A percentile compares a stretch with the other conserved stretches of the same genome.
These are phyloP conservation scores for Hecatera dysodea DNA, from an alignment of 2,888 invertebrate species.

Conservation along the genomic window DNA sequence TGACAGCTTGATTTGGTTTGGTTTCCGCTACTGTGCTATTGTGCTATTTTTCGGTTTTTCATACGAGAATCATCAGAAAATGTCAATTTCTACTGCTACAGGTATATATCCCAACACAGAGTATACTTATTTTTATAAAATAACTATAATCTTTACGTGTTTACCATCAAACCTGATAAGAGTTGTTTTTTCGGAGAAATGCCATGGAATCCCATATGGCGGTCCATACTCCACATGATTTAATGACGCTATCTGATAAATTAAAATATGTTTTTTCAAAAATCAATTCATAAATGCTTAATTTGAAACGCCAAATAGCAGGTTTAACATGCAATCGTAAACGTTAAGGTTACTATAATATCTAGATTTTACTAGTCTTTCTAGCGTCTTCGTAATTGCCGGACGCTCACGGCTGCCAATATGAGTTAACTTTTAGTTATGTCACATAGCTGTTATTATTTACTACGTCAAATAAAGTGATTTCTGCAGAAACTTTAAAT, in stretches of 20 bases:
- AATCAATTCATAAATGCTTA: slow-evolving; percentile 67
- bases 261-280: slow-evolving; percentile 72
- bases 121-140: slow-evolving; percentile 68
- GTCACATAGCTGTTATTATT: slow-evolving; percentile 44
- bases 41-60: slow-evolving; percentile 89
- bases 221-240: slow-evolving; percentile 90
- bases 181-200: slow-evolving; percentile 89
- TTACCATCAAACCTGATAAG: slow-evolving; percentile 83
- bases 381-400: slow-evolving; percentile 79
- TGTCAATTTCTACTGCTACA: slow-evolving; percentile 90
- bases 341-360: slow-evolving; percentile 83
- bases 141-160: slow-evolving; percentile 69
- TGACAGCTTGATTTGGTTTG: slow-evolving; percentile 91
- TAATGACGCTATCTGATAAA: slow-evolving; percentile 86
- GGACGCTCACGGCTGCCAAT: slow-evolving; percentile 69
- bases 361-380: slow-evolving; percentile 79
- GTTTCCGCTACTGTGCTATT: slow-evolving; percentile 91
- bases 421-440: slow-evolving; percentile 66
- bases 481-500: slow-evolving; percentile 51
- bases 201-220: slow-evolving; percentile 91
- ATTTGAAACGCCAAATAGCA: slow-evolving; percentile 57
- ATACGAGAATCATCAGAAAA: slow-evolving; percentile 83
- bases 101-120: slow-evolving; percentile 79
- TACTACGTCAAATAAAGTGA: slow-evolving; percentile 34
- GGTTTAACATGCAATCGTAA: slow-evolving; percentile 69